Evolutionary conservation across 2,888 invertebrate genomes (phyloP).

Genomic region (Ommatoiulus sabulosus): DNA sequence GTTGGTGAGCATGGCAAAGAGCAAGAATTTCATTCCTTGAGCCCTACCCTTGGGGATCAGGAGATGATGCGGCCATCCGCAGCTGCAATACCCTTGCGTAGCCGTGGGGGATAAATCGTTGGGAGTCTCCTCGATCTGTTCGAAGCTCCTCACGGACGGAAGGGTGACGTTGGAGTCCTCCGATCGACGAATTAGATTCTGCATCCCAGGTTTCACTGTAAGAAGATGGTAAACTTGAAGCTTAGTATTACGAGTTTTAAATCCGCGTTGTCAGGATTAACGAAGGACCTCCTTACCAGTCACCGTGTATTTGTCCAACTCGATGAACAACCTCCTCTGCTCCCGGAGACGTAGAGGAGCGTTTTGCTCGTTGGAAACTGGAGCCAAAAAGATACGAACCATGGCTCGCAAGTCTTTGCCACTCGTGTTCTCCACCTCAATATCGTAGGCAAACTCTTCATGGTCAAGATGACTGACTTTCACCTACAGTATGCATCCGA

Average conservation of each 20-base stretch:
- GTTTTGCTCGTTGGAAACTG: constrained; percentile 75
- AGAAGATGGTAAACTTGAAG: constrained; percentile 56
- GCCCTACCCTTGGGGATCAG: constrained; percentile 79
- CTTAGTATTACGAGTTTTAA: neutral
- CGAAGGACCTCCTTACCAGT: constrained; percentile 61
- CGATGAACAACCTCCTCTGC: constrained; percentile 76
- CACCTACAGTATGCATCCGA: no score
- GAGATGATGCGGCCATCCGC: constrained; percentile 89
- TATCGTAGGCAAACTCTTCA: constrained; percentile 74
- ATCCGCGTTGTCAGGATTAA: no score
- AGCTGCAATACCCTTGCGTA: constrained; percentile 85
- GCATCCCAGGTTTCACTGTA: constrained; percentile 73
- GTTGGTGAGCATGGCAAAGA: constrained; percentile 84
- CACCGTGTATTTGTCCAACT: constrained; percentile 75
- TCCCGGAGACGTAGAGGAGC: constrained; percentile 73
- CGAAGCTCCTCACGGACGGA: constrained; percentile 85
- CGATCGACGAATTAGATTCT: constrained; percentile 76
- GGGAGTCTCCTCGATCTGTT: constrained; percentile 73
- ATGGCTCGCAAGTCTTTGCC: constrained; percentile 74
- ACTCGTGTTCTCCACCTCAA: constrained; percentile 70
- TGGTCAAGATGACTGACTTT: constrained; percentile 76
- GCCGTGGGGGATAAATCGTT: constrained; percentile 59
- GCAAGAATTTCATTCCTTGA: constrained; percentile 76
- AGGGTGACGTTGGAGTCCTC: constrained; percentile 83
- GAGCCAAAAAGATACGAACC: constrained; percentile 78